Percentiles rank a stretch among this genome's conserved stretches.
These are phyloP conservation scores for Onychomys arenicola DNA, from an alignment of 2,797 vertebrate genomes.

Conservation along the genomic window DNA sequence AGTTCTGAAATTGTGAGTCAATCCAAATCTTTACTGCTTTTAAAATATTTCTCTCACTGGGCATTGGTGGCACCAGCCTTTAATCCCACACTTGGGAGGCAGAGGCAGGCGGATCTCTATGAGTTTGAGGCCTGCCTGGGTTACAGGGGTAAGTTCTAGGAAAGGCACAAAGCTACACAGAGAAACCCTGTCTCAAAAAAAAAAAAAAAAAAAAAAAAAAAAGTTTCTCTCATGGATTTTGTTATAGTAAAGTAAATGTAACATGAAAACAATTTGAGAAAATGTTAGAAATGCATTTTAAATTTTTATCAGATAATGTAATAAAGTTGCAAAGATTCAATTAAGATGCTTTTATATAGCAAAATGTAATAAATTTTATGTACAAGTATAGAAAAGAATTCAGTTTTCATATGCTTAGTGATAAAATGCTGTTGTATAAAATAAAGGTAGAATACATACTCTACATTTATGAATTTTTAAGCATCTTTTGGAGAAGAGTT, in stretches of 20 bases:
- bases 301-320: not conserved
- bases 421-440: not conserved
- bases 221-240: not conserved
- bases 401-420: not conserved
- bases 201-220: no score
- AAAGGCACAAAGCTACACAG: no score
- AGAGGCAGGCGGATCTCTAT: no score
- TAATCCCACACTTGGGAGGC: no score
- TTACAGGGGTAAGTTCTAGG: no score
- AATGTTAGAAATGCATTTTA: not conserved
- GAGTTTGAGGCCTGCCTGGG: no score
- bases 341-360: not conserved
- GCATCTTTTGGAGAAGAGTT: not conserved
- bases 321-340: not conserved
- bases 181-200: no score
- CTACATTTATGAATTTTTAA: not conserved
- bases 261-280: not conserved
- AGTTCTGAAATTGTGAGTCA: not conserved
- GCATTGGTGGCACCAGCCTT: no score
- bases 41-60: not conserved
- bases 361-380: not conserved
- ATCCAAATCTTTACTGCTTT: not conserved
- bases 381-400: not conserved
- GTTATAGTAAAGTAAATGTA: not conserved
- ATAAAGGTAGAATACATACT: not conserved